phyloP scores from a whole-genome alignment of 2,888 invertebrate genomes.

The Platycnemis pennipes region DNA sequence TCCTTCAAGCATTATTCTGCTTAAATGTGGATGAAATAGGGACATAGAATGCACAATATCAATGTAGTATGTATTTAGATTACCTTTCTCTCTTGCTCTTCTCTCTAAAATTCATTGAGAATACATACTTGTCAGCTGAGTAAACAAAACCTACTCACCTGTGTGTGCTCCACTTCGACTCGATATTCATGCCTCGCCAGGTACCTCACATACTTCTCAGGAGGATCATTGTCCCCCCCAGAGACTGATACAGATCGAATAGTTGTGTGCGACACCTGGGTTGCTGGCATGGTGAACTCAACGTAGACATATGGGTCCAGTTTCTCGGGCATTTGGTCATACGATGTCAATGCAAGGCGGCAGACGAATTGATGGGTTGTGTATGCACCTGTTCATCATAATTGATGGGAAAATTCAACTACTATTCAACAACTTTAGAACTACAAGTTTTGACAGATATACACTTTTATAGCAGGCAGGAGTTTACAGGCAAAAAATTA shows the following conservation, averaged over 20 bases:
- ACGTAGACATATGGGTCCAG: conserved; percentile 93
- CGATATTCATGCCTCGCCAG: conserved; percentile 97
- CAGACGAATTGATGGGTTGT: conserved; percentile 98
- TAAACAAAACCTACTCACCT: conserved; percentile 78
- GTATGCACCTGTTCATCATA: conserved; percentile 93
- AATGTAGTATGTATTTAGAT: no score
- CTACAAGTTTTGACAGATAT: no score
- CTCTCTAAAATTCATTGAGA: no score
- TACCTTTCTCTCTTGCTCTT: not conserved
- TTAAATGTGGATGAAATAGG: no score
- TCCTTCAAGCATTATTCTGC: no score
- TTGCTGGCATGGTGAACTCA: conserved; percentile 99
- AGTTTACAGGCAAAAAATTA: no score
- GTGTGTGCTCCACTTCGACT: conserved; percentile 94
- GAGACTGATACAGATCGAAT: conserved; percentile 96
- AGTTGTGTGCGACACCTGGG: conserved; percentile 96
- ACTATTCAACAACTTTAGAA: no score
- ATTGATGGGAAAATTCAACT: no score
- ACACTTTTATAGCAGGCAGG: no score
- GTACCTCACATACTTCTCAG: conserved; percentile 99
- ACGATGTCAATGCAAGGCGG: conserved; percentile 96
- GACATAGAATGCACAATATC: no score
- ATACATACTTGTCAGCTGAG: no score
- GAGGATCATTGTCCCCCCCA: conserved; percentile 92
- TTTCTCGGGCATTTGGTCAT: conserved; percentile 97